Evolutionary conservation across 2,113 vertebrate species (phyloP), one percentile per base, ranked within the genome.

Genomic region (Agapornis roseicollis): DNA sequence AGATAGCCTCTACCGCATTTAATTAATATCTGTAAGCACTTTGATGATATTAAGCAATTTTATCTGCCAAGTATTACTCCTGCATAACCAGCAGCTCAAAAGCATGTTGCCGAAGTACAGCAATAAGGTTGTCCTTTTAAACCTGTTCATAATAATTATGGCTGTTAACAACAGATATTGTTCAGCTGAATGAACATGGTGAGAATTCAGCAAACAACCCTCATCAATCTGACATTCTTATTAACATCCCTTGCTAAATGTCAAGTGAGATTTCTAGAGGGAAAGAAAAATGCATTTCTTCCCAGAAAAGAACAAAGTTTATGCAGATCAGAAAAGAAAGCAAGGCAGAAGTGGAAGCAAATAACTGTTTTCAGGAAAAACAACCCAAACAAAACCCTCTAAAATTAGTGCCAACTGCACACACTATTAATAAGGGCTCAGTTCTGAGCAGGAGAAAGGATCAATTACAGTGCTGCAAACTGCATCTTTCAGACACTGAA

Each of bases 211-310:
- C 80, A 96, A 97, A 97, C 88, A 88, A 94, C 78, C 97, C 97
- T 96, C 97, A 98, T 98, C 97, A 98, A 95, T 94, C 94, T 98
- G 97, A 98, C 97, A 93, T 96, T 96, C 97, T 97, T 96, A 97
- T 74, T 97, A 98, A 97, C 41, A 58, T 94, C 95, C 92, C 94
- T 97, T 97, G 94, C 93, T 96, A 97, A 98, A 98, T 97, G 97
- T 97, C 97, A 98, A 97, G 89, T 74, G 89, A 96, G 90, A 98
- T 98, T 98, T 98, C 95, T 93, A 88, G 72, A 97, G 61, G 87
- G 77, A 71, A 95, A 93, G 66, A 89, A 93, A 95, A 97, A 93
- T 72, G 91, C 61, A 71, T 96, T 93, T 95, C 94, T 94, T 70
- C 72, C 63, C 56, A 96, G 90, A 68, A 94, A 86, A 88, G 93